Conservation (phyloP, 1,140 invertebrate genomes). For the Pomacea maculata region DNA sequence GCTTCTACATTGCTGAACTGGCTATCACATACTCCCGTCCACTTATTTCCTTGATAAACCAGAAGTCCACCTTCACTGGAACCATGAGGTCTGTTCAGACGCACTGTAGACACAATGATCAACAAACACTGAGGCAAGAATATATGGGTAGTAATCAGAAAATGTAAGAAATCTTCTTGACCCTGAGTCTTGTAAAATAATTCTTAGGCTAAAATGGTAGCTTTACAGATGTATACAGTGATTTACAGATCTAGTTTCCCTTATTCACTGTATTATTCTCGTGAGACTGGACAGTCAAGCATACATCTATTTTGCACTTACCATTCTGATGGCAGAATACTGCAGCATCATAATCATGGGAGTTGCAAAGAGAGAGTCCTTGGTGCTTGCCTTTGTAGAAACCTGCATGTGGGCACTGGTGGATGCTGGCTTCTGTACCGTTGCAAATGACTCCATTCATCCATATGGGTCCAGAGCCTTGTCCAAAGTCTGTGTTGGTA, state of each 20-base stretch:
- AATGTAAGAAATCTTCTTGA: no score
- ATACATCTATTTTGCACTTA: slow-evolving; percentile 24
- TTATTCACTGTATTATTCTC: no score
- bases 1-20: slow-evolving; percentile 43
- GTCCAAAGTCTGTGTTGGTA: slow-evolving; percentile 34
- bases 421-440: slow-evolving; percentile 43
- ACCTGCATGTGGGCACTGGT: slow-evolving; percentile 48
- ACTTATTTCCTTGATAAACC: slow-evolving; percentile 38
- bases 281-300: no score
- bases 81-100: slow-evolving; percentile 41
- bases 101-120: slow-evolving; percentile 40
- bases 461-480: slow-evolving; percentile 54
- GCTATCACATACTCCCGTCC: slow-evolving; percentile 54
- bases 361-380: slow-evolving; percentile 34
- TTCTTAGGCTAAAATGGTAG: no score
- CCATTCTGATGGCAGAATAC: slow-evolving; percentile 56
- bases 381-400: slow-evolving; percentile 37
- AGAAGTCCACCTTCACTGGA: slow-evolving; percentile 44
- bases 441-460: slow-evolving; percentile 51
- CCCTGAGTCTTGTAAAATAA: no score
- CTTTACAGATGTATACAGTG: no score
- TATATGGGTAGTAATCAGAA: not conserved
- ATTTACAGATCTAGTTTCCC: no score
- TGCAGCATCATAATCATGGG: slow-evolving; percentile 53
- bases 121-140: not conserved